Conservation (phyloP, 2,888 invertebrate genomes). For the Stictocephala bisonia region DNA sequence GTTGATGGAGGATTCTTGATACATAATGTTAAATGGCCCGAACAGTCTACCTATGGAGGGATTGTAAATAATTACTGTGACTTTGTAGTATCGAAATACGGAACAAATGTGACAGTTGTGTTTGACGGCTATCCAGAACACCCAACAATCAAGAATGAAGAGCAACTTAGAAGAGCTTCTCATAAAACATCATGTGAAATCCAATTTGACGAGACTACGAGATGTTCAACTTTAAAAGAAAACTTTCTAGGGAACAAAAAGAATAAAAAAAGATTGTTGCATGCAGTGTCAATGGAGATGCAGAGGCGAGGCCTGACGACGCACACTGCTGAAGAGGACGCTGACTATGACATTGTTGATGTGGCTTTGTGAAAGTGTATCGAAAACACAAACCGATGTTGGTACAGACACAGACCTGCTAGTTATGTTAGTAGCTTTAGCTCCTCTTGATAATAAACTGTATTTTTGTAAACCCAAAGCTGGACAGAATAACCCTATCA, state of each 20-base stretch:
- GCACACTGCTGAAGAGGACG: neutral
- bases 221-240: slow-evolving; percentile 1
- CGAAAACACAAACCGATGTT: neutral
- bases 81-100: neutral
- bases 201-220: neutral
- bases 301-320: neutral
- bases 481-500: neutral
- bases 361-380: neutral
- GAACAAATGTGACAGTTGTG: neutral
- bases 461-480: neutral
- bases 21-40: neutral
- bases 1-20: slow-evolving; percentile 16
- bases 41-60: neutral
- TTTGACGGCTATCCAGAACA: slow-evolving; percentile 7
- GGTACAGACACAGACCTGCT: slow-evolving; percentile 1
- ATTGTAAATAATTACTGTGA: neutral
- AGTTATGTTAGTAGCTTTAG: neutral
- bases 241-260: neutral
- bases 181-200: slow-evolving; percentile 9
- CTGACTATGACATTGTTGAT: slow-evolving; percentile 5
- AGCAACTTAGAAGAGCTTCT: neutral
- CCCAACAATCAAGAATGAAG: neutral
- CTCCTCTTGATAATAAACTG: neutral
- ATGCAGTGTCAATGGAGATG: neutral
- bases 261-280: neutral